Evolutionary conservation across 2,797 vertebrate genomes (phyloP), one percentile per base, ranked within the genome.

Genomic region (Phoebastria nigripes): DNA sequence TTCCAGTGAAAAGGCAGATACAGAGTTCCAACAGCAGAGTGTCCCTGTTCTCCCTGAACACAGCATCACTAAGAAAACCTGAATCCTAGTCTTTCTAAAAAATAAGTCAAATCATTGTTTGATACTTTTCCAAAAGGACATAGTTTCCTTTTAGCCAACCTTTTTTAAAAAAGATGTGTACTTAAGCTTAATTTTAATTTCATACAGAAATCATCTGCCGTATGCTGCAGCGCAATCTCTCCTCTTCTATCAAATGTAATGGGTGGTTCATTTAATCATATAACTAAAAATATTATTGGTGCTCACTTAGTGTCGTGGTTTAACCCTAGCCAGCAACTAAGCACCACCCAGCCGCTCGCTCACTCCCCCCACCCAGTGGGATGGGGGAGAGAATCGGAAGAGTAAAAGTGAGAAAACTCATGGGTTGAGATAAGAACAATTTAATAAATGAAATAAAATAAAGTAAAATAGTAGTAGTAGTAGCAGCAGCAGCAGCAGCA

Each of bases 241-340:
- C 22, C 9, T 56, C 21, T 52, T 94, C 19, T 49, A 28, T n/a
- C 24, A 85, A 66, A 87, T 73, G 66, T 73, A 86, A 76, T 74
- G n/a, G 31, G 15, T 76, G 73, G 37, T 67, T 90, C 28, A 77
- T 77, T 81, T 24, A 72, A 67, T 87, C 77, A 54, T 69, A 19
- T 82, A 95, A 82, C 85, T 94, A 87, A 80, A 93, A 95, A 73
- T 58, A 67, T 44, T 77, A 39, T 82, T 88, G 33, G 5, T 84
- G 11, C 44, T 71, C 12, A 62, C 31, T 73, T 86, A 81, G 52
- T 71, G 44, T 19, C 44, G 18, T 44, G 44, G 18, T 44, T 44
- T 44, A 44, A 44, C 44, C 44, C 44, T 44, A 19, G 18, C 18
- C 44, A 44, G 44, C 18, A 44, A 44, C 44, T 19, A 44, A 44